Evolutionary conservation across 2,797 vertebrate species (phyloP), one percentile per base, ranked within the genome.

Genomic region (Paguma larvata): DNA sequence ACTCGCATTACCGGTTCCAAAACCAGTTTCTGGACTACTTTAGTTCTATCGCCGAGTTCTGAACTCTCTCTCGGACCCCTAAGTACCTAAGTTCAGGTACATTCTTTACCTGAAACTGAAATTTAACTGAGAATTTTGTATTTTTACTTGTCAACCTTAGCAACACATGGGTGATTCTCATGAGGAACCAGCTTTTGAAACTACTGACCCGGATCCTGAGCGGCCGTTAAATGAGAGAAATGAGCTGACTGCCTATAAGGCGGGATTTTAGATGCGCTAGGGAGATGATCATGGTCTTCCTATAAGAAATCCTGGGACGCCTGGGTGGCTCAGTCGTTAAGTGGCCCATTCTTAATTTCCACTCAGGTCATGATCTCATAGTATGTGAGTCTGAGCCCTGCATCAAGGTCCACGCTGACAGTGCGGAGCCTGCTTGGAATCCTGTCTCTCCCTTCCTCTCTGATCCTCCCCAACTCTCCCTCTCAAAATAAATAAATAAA

Each of bases 21-120:
- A 90, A 38, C 32, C 38, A 38, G 25, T 62, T 93, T 93, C 30
- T 46, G 70, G 16, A 67, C 62, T 68, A 32, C 51, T 90, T 44
- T 84, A 77, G 67, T 77, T 75, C 21, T 14, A 38, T 93, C 25
- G 21, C 25, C 63, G 38, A 44, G 16, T 68, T 88, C 68, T 93
- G 91, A 95, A 53, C 44, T 67, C 10, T 67, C 62, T 51, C 48
- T 75, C 32, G 67, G 34, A 41, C 18, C 4, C 38, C 30, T 59
- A 2, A 25, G 38, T 75, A 88, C 44, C 68, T 59, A 10, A 59
- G 56, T 59, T 59, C 56, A 59, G 8, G 56, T 59, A 59, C 56
- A 46, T n/a, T 88, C 16, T 85, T 89, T 46, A 62, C 34, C 19
- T 75, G 90, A 75, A 86, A 84, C 34, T 95, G 38, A 72, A 73